Evolutionary conservation across 1,140 invertebrate species (phyloP).

Genomic region (Cryptotermes secundus): DNA sequence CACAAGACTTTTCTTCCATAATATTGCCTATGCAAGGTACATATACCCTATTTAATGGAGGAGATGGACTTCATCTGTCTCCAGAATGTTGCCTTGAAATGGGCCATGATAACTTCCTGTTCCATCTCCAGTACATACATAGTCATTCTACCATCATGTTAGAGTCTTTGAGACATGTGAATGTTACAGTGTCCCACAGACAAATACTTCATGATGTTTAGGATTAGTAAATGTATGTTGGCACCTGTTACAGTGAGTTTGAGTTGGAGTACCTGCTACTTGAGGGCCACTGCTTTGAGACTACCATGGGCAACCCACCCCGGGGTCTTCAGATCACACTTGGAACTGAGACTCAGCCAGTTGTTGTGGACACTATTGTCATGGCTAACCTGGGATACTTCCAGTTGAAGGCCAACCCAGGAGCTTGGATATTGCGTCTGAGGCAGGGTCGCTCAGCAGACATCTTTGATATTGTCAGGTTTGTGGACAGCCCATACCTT

Average conservation of each 20-base stretch:
- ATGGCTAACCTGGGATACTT: constrained; percentile 99
- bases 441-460: constrained; percentile 91
- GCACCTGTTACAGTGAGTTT: constrained; percentile 68
- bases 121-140: no score
- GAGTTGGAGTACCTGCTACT: constrained; percentile 89
- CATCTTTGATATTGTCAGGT: constrained; percentile 85
- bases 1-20: no score
- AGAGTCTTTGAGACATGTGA: no score
- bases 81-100: no score
- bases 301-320: constrained; percentile 86
- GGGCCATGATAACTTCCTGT: no score
- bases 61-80: no score
- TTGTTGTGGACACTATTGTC: constrained; percentile 94
- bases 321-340: constrained; percentile 94
- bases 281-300: constrained; percentile 97
- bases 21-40: no score
- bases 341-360: constrained; percentile 76
- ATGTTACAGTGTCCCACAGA: no score
- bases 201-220: no score
- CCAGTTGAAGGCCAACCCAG: constrained; percentile 96
- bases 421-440: constrained; percentile 84
- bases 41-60: no score
- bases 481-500: constrained; percentile 30
- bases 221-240: no score
- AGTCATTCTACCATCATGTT: no score